A percentile compares a stretch with the other conserved stretches of the same genome.
These are phyloP conservation scores for Alectoris magna DNA, from an alignment of 2,797 vertebrate species.

Conservation along the genomic window DNA sequence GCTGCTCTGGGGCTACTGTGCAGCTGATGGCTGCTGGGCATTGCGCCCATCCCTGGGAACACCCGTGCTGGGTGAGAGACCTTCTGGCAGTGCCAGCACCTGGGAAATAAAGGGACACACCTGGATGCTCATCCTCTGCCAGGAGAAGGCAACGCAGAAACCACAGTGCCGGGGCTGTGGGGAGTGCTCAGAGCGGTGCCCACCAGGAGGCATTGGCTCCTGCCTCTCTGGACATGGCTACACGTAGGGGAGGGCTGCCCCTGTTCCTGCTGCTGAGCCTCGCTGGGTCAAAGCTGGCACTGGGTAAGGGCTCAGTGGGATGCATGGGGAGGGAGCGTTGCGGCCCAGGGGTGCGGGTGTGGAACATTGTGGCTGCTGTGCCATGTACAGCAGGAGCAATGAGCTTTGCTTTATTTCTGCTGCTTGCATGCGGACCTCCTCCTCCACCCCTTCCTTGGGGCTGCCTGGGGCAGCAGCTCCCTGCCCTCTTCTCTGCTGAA, in stretches of 20 bases:
- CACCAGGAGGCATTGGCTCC: background rate
- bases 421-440: background rate
- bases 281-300: background rate
- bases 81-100: background rate
- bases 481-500: background rate
- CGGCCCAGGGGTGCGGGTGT: background rate
- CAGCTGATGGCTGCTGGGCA: background rate
- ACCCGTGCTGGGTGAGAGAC: background rate
- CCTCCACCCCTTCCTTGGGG: background rate
- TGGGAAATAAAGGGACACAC: background rate
- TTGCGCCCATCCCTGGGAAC: background rate
- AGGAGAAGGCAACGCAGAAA: background rate
- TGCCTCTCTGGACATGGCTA: background rate
- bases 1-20: background rate
- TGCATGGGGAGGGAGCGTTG: fast-evolving
- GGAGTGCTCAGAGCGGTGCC: background rate
- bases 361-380: background rate
- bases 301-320: slow-evolving; percentile 43
- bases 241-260: background rate
- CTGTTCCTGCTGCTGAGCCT: slow-evolving; percentile 3
- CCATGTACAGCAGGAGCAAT: background rate
- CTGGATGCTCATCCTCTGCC: slow-evolving; percentile 1
- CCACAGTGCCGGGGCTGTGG: background rate
- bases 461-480: background rate
- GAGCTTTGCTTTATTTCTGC: background rate